phyloP scores from a whole-genome alignment of 2,888 invertebrate species.

The Cataglyphis albicans region DNA sequence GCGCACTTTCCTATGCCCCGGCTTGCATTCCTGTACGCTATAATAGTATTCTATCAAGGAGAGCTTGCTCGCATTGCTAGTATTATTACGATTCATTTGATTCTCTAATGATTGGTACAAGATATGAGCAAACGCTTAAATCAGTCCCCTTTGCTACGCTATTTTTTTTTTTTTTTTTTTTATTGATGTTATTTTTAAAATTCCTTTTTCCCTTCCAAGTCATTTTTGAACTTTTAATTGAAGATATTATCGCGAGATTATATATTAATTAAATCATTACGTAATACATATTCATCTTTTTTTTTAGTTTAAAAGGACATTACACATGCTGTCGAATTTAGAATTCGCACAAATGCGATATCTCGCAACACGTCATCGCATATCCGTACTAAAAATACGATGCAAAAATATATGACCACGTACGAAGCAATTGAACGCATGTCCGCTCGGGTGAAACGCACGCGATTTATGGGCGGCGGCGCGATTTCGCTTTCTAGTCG shows the following conservation, averaged over 20 bases:
- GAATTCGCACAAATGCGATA: neutral
- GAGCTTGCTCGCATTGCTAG: slow-evolving; percentile 20
- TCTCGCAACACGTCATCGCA: slow-evolving; percentile 20
- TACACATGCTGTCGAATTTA: neutral
- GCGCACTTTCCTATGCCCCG: slow-evolving; percentile 19
- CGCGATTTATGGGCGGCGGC: slow-evolving; percentile 27
- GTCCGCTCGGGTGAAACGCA: slow-evolving; percentile 29
- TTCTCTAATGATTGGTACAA: slow-evolving; percentile 31
- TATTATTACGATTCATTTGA: slow-evolving; percentile 27
- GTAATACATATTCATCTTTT: neutral
- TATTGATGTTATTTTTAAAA: neutral
- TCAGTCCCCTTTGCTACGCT: neutral
- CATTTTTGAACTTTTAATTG: neutral
- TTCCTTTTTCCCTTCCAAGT: neutral
- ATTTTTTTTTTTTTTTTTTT: neutral
- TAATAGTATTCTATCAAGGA: slow-evolving; percentile 23
- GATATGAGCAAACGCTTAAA: slow-evolving; percentile 18
- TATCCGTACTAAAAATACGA: slow-evolving; percentile 3
- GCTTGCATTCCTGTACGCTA: neutral
- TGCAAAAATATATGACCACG: slow-evolving; percentile 54
- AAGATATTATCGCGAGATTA: neutral
- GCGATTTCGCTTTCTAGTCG: slow-evolving; percentile 46
- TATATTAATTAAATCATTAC: neutral
- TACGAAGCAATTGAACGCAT: slow-evolving; percentile 46
- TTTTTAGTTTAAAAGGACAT: neutral